Evolutionary conservation across 2,888 invertebrate genomes (phyloP), one percentile per base, ranked within the genome.

Genomic region (Hydraecia micacea): DNA sequence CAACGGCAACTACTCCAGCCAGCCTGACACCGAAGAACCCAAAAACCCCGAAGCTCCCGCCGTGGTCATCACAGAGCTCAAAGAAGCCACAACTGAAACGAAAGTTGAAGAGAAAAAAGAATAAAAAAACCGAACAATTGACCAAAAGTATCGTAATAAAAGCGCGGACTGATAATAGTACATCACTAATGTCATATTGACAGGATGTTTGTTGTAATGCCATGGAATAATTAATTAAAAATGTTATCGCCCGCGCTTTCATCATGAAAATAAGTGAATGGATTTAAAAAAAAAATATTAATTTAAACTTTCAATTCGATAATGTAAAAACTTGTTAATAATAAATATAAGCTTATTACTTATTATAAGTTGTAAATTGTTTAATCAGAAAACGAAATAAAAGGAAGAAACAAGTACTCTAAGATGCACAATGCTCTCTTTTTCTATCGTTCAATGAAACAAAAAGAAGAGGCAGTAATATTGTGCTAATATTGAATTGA

Each of bases 1-100:
- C 15, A 94, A 96, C 84, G 96, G 96, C 28, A 93, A 95, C 87
- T 90, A 88, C 86, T 88, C 91, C 36, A 86, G 86, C 68, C 85
- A 86, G 18, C 67, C 86, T 28, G 87, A 91, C 78, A 68, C 77
- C 7, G 86, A 86, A 75, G 80, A 36, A 70, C 36, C 58, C 15
- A 80, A 83, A 32, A 42, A 60, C 25, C 80, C 86, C 18, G 85
- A 81, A 66, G 85, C 77, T 6, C 86, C 86, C 32, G 86, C 88
- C 46, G 87, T 87, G 58, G 86, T 88, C 65, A 83, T 85, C 60
- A 80, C 84, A 42, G 88, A 91, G 77, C 77, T 89, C 86, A 83
- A 88, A 67, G 82, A 79, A 66, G 85, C 77, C 55, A 73, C 11
- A 21, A 68, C 80, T 60, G 83, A 85, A 80, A 66, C 83, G 75